Base-by-base conservation (phyloP, 2,797 vertebrate species). In the Galagoides demidoff region DNA sequence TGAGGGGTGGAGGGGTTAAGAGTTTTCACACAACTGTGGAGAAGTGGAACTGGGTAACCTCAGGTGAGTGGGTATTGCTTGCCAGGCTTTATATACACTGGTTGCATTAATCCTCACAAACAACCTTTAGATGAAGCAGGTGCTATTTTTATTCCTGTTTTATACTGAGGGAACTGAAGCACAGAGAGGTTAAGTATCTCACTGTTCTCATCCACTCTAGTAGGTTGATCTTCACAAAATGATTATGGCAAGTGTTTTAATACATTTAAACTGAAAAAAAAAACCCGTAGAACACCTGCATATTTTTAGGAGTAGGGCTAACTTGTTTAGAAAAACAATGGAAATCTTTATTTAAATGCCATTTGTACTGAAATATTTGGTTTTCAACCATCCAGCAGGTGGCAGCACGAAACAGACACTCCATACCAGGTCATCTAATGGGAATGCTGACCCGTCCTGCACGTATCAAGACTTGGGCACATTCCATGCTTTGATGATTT, bases 401-500 rank as follows among this genome's bases (percentile, higher is more conserved):
- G 97, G 96, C 96, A 98, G 94, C 84, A 97, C 74, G 39, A 81
- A 64, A 31, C 34, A 91, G 61, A 9, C 89, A 61, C n/a, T 49
- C 19, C 43, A 29, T 43, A 55, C 31, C 43, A 43, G 34, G 31
- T 81, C 74, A 49, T 45, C 25, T 25, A 27, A 61, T 2, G 68
- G 94, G 49, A 66, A 74, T 10, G 59, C 13, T 9, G 5, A 43
- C 17, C 12, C 13, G 7, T 17, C 66, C 85, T 63, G 63, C 43
- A 57, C 14, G 70, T 64, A 84, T 98, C 88, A 98, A 79, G 49
- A 85, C 90, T 91, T 95, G 85, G 95, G 89, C 97, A 98, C 98
- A 64, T 71, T 99, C 99, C 99, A 99, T 93, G 99, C 99, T 97
- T 99, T 99, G 97, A 99, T 95, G 97, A 99, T 99, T 89, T 95